A percentile compares a stretch with the other conserved stretches of the same genome.
Conservation (phyloP, 92 coral and sea anemone species). For the Pocillopora grandis region DNA sequence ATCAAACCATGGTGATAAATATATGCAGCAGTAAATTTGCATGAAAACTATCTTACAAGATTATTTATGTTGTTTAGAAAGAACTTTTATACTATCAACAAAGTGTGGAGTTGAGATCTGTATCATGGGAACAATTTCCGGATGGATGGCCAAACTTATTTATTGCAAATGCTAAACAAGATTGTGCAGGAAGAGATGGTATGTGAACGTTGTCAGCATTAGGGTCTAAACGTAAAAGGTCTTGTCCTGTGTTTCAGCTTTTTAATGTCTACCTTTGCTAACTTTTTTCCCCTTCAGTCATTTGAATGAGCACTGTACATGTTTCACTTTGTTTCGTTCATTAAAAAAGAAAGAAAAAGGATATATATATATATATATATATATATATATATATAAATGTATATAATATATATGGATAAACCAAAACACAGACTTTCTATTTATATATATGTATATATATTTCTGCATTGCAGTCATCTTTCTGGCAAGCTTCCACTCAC, state of each 20-base stretch:
- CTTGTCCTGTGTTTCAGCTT: too few species aligned
- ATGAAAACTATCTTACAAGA: neutral
- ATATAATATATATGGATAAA: too few species aligned
- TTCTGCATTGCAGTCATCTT: conserved; percentile 75
- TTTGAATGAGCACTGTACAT: neutral
- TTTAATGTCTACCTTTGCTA: neutral
- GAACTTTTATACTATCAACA: conserved; percentile 70
- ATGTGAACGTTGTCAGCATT: neutral
- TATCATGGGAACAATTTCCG: conserved; percentile 86
- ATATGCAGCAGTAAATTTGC: neutral
- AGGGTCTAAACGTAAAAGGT: too few species aligned
- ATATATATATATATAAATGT: too few species aligned
- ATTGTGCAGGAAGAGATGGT: conserved; percentile 98
- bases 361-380: too few species aligned
- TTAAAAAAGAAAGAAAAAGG: neutral
- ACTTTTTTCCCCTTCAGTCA: neutral
- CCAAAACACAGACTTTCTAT: too few species aligned
- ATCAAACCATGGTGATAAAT: neutral
- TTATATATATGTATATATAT: neutral
- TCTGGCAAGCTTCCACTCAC: conserved; percentile 94
- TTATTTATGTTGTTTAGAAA: conserved; percentile 34
- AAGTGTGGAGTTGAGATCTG: conserved; percentile 68
- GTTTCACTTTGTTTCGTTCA: neutral
- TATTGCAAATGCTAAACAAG: conserved; percentile 88
- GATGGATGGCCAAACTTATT: conserved; percentile 98